Conservation (phyloP, 2,888 invertebrate genomes). For the Nomada ferruginata region DNA sequence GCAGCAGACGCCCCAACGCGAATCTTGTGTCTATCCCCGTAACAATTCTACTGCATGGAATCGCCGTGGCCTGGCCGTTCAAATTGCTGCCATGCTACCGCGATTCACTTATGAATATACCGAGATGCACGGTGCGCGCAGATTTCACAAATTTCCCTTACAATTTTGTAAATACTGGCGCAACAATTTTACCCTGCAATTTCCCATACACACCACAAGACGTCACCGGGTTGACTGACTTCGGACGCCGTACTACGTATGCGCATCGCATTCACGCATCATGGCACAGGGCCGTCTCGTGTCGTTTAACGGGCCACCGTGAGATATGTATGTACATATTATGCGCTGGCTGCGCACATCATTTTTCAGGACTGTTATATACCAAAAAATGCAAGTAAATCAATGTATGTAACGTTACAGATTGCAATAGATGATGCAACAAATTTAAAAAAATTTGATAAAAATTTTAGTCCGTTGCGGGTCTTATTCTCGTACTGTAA, state of each 20-base stretch:
- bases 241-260: conserved; percentile 77
- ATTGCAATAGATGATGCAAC: too few species aligned
- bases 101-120: neutral
- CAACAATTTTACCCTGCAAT: neutral
- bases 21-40: neutral
- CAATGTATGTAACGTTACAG: too few species aligned
- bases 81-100: neutral
- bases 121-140: neutral
- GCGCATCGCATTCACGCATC: conserved; percentile 80
- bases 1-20: conserved; percentile 19
- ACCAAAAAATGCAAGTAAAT: too few species aligned
- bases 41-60: too few species aligned
- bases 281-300: conserved; percentile 68
- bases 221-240: conserved; percentile 84
- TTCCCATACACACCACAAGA: conserved; percentile 54
- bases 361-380: neutral
- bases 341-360: neutral
- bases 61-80: too few species aligned
- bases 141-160: neutral
- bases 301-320: neutral
- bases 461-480: too few species aligned
- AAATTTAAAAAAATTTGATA: too few species aligned
- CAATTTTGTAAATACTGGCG: neutral
- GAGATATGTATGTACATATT: neutral
- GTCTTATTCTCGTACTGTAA: too few species aligned